These are phyloP conservation scores for Aurelia sp. DNA, from an alignment of 30 jellyfish, hydroid and myxozoan species.

Conservation along the genomic window DNA sequence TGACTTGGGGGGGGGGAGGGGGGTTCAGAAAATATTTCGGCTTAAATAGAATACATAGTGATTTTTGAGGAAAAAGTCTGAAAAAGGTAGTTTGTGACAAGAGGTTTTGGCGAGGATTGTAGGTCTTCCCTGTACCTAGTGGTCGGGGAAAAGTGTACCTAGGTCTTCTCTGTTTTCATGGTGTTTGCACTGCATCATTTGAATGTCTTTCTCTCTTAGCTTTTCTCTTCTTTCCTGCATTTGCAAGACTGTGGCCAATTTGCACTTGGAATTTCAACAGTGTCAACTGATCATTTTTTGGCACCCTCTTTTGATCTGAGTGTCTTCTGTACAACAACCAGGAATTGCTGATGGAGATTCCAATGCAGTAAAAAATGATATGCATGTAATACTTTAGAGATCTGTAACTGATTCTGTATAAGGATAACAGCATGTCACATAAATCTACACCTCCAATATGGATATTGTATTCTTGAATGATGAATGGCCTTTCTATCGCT, in stretches of 20 bases:
- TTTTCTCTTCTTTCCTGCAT: conserved; percentile 13
- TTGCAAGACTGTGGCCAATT: conserved; percentile 31
- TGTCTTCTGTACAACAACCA: conserved; percentile 46
- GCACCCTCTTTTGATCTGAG: conserved; percentile 21
- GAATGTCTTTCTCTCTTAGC: conserved; percentile 59
- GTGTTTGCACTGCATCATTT: conserved; percentile 17
- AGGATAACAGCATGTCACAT: conserved; percentile 58
- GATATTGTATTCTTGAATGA: conserved; percentile 14
- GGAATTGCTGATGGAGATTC: conserved; percentile 12
- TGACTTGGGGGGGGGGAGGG: too few species aligned
- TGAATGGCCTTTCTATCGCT: conserved; percentile 14
- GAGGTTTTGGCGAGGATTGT: too few species aligned
- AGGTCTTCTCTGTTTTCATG: conserved; percentile 46
- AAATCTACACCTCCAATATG: not conserved
- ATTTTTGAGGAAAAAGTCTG: too few species aligned
- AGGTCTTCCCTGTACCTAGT: too few species aligned
- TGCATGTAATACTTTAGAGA: conserved; percentile 27
- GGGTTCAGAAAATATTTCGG: too few species aligned
- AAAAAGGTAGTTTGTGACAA: too few species aligned
- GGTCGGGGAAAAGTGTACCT: too few species aligned
- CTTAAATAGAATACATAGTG: too few species aligned
- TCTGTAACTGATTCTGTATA: conserved; percentile 14
- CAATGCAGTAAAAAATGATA: conserved; percentile 31
- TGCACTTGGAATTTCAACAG: conserved; percentile 29
- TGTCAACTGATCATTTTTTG: conserved; percentile 48